phyloP scores from a whole-genome alignment of 1,140 invertebrate genomes.

The Dryas iulia region DNA sequence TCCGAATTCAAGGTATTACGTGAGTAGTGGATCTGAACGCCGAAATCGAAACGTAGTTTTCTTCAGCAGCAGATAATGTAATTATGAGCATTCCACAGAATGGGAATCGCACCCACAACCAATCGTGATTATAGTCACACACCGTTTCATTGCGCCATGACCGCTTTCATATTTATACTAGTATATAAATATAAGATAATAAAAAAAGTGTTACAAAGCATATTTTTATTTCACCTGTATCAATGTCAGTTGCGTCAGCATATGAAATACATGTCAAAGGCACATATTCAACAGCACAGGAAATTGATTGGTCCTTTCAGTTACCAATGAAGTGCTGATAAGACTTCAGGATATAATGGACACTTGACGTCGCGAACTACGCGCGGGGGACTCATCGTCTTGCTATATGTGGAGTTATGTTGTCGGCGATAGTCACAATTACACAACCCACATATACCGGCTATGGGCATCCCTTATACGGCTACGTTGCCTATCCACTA shows the following conservation, averaged over 20 bases:
- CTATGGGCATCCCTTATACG: neutral
- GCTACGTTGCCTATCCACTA: neutral
- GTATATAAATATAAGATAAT: too few species aligned
- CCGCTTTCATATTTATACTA: too few species aligned
- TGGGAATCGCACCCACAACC: too few species aligned
- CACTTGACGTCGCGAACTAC: constrained; percentile 33
- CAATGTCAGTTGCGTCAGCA: neutral
- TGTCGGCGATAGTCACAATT: constrained; percentile 7
- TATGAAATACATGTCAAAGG: neutral
- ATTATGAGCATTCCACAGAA: too few species aligned
- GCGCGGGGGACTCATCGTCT: constrained; percentile 44
- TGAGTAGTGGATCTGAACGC: too few species aligned
- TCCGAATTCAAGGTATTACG: too few species aligned
- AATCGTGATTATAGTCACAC: too few species aligned
- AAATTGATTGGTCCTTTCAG: constrained; percentile 59
- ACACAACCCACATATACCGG: neutral
- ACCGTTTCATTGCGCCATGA: too few species aligned
- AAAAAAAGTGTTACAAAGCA: too few species aligned
- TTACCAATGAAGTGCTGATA: constrained; percentile 58
- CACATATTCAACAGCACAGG: constrained; percentile 39
- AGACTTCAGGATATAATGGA: constrained; percentile 43
- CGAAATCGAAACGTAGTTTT: too few species aligned
- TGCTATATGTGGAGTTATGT: constrained; percentile 43
- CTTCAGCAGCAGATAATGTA: too few species aligned
- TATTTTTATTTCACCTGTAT: neutral